Base-by-base conservation (phyloP, 2,888 invertebrate species). In the Harpagoxenus sublaevis region DNA sequence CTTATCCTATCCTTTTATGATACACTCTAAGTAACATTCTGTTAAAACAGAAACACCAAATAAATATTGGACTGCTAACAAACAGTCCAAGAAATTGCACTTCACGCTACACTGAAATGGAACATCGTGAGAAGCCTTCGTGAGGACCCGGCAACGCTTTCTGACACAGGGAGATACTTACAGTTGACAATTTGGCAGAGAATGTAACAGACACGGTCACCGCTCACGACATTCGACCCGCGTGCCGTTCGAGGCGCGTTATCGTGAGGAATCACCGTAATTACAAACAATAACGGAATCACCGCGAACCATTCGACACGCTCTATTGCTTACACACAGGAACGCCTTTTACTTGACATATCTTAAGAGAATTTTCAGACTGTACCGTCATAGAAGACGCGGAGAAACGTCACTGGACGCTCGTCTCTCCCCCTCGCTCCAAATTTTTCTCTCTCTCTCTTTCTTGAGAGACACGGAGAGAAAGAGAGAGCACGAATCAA, bases 361-460 rank as follows among this genome's bases (percentile, higher is more conserved):
- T 23, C 73, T 62, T 12, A 5, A 63, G 4, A 78, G 42, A 74
- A 63, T 51, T 81, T 70, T 23, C 18, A 28, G 42, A 75, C 5
- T 9, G 10, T 62, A 42, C 35, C 31, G 15, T 39, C 35, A 77
- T 23, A 62, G 82, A 68, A 81, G 48, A 63, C 42, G 45, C 68
- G 62, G 31, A 28, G 48, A 86, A 73, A 74, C 84, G 89, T 88
- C 88, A 89, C 81, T 83, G 83, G 81, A 88, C 88, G 87, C 88
- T 85, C 84, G 86, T 89, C 35, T 57, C 10, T 83, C 45, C 31
- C 60, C 18, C 18, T 15, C 60, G 6, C 31, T 6, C 15, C 0
- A 48, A 48, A 31, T 0, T 15, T 63, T 10, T 15, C 4, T 2
- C 35, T 39, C 35, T 39, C 62, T 35, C 35, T 35, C 18, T 39